These are phyloP conservation scores for Dyspetes luteomarginatus DNA, from an alignment of 2,888 invertebrate species.

Conservation along the genomic window DNA sequence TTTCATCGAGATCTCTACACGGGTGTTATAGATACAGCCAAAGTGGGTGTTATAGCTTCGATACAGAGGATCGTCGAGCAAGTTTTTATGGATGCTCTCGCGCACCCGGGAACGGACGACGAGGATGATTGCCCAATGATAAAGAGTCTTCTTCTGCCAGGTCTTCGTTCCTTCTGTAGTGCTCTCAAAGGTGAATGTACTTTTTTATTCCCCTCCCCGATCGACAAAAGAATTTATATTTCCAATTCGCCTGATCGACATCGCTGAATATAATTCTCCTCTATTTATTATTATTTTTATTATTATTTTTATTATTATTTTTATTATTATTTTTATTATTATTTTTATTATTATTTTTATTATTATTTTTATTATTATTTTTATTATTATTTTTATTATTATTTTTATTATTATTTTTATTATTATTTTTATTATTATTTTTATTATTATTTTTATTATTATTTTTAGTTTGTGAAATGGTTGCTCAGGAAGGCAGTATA, in stretches of 20 bases:
- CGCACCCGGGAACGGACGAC: constrained; percentile 91
- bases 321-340: constrained; percentile 72
- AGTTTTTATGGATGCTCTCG: constrained; percentile 95
- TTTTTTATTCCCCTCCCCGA: background rate
- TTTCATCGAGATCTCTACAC: constrained; percentile 93
- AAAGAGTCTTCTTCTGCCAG: constrained; percentile 92
- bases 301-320: constrained; percentile 72
- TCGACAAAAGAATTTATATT: background rate
- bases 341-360: constrained; percentile 72
- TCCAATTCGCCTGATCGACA: constrained; percentile 32
- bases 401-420: too few species aligned
- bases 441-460: constrained; percentile 53
- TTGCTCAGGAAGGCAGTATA: constrained; percentile 90
- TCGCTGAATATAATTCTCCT: too few species aligned
- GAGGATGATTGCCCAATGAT: constrained; percentile 94
- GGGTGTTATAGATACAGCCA: constrained; percentile 91
- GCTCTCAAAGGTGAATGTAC: constrained; percentile 89
- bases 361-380: constrained; percentile 50
- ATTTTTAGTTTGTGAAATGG: constrained; percentile 91
- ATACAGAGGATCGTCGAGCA: constrained; percentile 94
- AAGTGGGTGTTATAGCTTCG: constrained; percentile 92
- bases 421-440: background rate
- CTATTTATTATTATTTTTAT: constrained; percentile 1
- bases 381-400: constrained; percentile 72
- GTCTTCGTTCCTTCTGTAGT: constrained; percentile 93